Base-by-base conservation (phyloP, 2,888 invertebrate species). In the Ochropleura plecta region DNA sequence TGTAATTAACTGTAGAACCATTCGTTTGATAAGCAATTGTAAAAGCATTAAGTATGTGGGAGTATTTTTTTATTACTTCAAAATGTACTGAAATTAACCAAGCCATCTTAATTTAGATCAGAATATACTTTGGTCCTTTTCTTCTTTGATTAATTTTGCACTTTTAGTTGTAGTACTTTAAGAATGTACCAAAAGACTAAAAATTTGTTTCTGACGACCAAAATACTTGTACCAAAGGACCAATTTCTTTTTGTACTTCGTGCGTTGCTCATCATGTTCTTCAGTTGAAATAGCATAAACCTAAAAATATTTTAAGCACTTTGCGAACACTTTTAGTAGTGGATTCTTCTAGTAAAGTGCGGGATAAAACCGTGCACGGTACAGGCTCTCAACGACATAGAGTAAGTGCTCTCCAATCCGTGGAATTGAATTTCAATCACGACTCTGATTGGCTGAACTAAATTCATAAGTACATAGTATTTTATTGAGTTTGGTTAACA, bases 361-460 rank as follows among this genome's bases (percentile, higher is more conserved):
- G 73, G 59, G 76, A 14, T 66, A 62, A 75, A 74, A 59, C 57
- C 57, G 70, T 66, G 66, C 62, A 60, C 59, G 48, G 44, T 57
- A 51, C 70, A 78, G 70, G 77, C 81, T 74, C 81, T 81, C 76
- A 66, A 81, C 72, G 84, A 81, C 82, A 78, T 77, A 76, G 67
- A 80, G 77, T 63, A 76, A 90, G 88, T 79, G 85, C 86, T 77
- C 87, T 89, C 66, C 81, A 76, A 81, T 84, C 77, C 86, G 83
- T 80, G 72, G 82, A 86, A 89, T 87, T 90, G 88, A 84, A 86
- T 86, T 85, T 82, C 86, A 86, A 83, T 83, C 86, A 86, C 75
- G 65, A 63, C 49, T 84, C 74, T 87, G 88, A 90, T 90, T 89
- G 88, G 83, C 87, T 83, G 70, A 77, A 80, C 69, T 79, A 78